phyloP scores from a whole-genome alignment of 1,140 invertebrate genomes.

The Zaprionus taronus region DNA sequence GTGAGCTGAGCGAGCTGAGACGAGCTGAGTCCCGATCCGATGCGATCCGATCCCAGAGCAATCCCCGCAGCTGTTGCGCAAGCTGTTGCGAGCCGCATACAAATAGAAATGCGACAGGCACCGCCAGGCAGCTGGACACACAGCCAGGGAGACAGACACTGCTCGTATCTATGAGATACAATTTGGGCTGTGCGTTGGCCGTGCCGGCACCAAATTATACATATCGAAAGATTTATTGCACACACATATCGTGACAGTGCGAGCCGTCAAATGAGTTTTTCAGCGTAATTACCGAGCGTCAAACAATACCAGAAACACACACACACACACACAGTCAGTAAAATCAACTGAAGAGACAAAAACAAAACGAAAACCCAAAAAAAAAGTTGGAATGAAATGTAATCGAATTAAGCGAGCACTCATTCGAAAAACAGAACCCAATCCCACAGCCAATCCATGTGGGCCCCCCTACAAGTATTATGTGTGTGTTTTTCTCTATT shows the following conservation, averaged over 20 bases:
- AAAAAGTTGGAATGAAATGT: slow-evolving; percentile 45
- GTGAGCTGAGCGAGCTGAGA: slow-evolving; percentile 19
- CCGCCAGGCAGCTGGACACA: slow-evolving; percentile 9
- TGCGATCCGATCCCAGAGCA: slow-evolving; percentile 40
- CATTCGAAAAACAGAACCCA: slow-evolving; percentile 46
- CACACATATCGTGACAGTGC: slow-evolving; percentile 65
- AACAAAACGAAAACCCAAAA: slow-evolving; percentile 1
- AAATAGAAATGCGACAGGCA: slow-evolving; percentile 43
- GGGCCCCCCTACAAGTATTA: slow-evolving; percentile 62
- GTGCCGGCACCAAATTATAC: slow-evolving; percentile 70
- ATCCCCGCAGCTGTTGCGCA: slow-evolving; percentile 59
- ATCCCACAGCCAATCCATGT: slow-evolving; percentile 60
- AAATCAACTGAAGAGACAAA: slow-evolving; percentile 47
- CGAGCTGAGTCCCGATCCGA: slow-evolving; percentile 23
- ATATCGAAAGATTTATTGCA: slow-evolving; percentile 79
- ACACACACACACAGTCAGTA: slow-evolving; percentile 10
- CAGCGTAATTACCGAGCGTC: slow-evolving; percentile 77
- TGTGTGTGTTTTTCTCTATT: slow-evolving; percentile 36
- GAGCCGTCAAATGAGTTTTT: slow-evolving; percentile 80
- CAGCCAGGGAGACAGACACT: slow-evolving; percentile 22
- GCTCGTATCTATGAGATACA: slow-evolving; percentile 71
- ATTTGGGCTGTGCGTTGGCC: slow-evolving; percentile 73
- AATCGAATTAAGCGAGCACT: slow-evolving; percentile 67
- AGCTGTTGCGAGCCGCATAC: slow-evolving; percentile 47
- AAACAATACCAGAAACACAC: slow-evolving; percentile 68